These are phyloP conservation scores for Megathymus violae DNA, from an alignment of 1,140 invertebrate genomes.

Conservation along the genomic window DNA sequence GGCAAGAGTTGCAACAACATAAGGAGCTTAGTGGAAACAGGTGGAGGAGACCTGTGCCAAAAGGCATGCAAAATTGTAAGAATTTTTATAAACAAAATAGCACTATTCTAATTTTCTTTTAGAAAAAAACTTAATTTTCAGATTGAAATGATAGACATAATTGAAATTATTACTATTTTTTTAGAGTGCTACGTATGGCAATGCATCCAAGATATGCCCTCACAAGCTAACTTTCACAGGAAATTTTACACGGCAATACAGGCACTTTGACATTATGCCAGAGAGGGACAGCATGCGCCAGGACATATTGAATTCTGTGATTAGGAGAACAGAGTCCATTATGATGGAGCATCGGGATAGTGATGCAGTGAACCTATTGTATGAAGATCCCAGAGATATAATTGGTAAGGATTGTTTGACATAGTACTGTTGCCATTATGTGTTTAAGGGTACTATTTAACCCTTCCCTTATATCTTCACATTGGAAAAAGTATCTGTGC, in stretches of 20 bases:
- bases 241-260: conserved; percentile 59
- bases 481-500: neutral
- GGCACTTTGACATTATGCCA: conserved; percentile 53
- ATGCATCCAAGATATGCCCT: conserved; percentile 45
- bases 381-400: conserved; percentile 73
- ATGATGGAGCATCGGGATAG: conserved; percentile 45
- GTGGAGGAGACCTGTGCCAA: too few species aligned
- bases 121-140: too few species aligned
- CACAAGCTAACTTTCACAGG: conserved; percentile 55
- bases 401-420: conserved; percentile 50
- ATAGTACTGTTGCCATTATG: too few species aligned
- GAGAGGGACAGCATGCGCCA: conserved; percentile 58
- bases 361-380: conserved; percentile 58
- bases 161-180: conserved; percentile 26
- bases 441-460: too few species aligned
- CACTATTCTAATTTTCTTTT: too few species aligned
- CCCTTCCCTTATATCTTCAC: too few species aligned
- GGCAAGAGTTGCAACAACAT: too few species aligned
- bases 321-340: conserved; percentile 57
- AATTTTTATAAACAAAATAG: too few species aligned
- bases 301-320: conserved; percentile 61
- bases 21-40: too few species aligned
- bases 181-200: conserved; percentile 43
- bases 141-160: too few species aligned
- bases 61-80: too few species aligned